Percentiles rank a stretch among this genome's conserved stretches.
These are phyloP conservation scores for Oreochromis mossambicus DNA, from an alignment of 2,797 vertebrate species.

Conservation along the genomic window DNA sequence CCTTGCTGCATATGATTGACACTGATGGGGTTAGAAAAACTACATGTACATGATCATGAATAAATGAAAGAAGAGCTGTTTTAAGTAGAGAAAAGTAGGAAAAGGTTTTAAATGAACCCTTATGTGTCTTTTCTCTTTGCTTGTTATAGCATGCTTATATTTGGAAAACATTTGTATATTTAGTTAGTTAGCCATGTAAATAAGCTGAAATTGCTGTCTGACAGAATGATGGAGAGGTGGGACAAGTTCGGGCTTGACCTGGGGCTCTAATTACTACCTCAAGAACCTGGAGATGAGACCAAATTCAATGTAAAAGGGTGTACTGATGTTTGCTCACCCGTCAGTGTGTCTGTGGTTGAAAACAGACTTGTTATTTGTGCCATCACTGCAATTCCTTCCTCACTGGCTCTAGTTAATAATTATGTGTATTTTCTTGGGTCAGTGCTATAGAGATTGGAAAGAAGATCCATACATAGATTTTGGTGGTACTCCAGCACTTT, in stretches of 20 bases:
- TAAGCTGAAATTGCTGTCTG: constrained; percentile 62
- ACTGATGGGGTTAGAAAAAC: not conserved
- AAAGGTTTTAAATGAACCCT: constrained; percentile 6
- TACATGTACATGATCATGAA: constrained; percentile 6
- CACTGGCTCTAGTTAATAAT: not conserved
- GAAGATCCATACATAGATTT: not conserved
- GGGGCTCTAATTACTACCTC: constrained; percentile 70
- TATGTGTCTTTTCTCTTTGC: constrained; percentile 46
- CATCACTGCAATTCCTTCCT: not conserved
- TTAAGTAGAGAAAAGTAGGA: constrained; percentile 8
- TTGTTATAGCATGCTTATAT: constrained; percentile 51
- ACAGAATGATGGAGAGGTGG: constrained; percentile 68
- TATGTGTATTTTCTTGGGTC: not conserved
- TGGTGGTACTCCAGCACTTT: not conserved
- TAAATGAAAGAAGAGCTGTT: constrained; percentile 18
- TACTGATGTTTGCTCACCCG: constrained; percentile 25
- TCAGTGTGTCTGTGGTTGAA: constrained; percentile 4
- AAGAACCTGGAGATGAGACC: constrained; percentile 58
- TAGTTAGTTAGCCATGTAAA: constrained; percentile 52
- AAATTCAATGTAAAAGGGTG: constrained; percentile 13
- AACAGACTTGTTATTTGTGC: not conserved
- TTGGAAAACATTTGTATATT: constrained; percentile 19
- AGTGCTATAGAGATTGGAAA: not conserved
- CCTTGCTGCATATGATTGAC: not conserved
- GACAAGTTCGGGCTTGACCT: constrained; percentile 61